Percentiles rank a stretch among this genome's conserved stretches.
Evolutionary conservation across 2,888 invertebrate genomes (phyloP).

Genomic region (Hermaeophaga mercurialis): DNA sequence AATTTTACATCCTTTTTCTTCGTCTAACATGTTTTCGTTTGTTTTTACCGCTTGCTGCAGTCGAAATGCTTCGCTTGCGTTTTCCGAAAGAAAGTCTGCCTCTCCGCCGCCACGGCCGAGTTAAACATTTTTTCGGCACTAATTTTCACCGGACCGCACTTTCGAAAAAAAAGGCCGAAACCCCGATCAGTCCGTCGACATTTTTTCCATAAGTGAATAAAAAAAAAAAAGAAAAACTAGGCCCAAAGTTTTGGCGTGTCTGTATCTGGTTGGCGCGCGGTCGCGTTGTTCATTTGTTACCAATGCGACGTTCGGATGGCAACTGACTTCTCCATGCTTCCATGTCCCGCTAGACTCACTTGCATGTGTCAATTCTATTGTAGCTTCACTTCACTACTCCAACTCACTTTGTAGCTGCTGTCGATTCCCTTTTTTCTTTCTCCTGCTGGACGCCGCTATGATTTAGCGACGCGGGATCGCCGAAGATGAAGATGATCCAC

Average conservation of each 20-base stretch:
- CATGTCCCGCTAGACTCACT: conserved; percentile 36
- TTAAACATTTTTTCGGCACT: conserved; percentile 34
- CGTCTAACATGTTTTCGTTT: conserved; percentile 29
- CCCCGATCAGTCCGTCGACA: conserved; percentile 20
- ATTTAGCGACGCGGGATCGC: conserved; percentile 14
- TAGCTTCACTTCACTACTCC: conserved; percentile 31
- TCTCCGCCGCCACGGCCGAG: conserved; percentile 12
- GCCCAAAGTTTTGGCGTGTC: conserved; percentile 28
- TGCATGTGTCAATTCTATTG: conserved; percentile 37
- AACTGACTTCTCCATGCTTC: conserved; percentile 44
- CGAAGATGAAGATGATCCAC: neutral
- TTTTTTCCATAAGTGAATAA: too few species aligned
- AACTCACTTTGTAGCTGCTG: conserved; percentile 26
- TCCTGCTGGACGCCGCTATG: conserved; percentile 12
- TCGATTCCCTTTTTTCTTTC: conserved; percentile 19
- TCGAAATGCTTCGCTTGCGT: conserved; percentile 13
- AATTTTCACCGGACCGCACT: conserved; percentile 27
- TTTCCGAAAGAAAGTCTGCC: conserved; percentile 11
- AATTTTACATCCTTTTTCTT: conserved; percentile 29
- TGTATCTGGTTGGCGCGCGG: conserved; percentile 34
- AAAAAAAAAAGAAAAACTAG: too few species aligned
- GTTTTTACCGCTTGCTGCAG: conserved; percentile 28
- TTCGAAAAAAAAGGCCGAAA: conserved; percentile 8
- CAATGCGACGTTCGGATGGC: conserved; percentile 47
- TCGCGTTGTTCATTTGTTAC: conserved; percentile 44